Evolutionary conservation across 2,888 invertebrate species (phyloP).

Genomic region (Nowickia ferox): DNA sequence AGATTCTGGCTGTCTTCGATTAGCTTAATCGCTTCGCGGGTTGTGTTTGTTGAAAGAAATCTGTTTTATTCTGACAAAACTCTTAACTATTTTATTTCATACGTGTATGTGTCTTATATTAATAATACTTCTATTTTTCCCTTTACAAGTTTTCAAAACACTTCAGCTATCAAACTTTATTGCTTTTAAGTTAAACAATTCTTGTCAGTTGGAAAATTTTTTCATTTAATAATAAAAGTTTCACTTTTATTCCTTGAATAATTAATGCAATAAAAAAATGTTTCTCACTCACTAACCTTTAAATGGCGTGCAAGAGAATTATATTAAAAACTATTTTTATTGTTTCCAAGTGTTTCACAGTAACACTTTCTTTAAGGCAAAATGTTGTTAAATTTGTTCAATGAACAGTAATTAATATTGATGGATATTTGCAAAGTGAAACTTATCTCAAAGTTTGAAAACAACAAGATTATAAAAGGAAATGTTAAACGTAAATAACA

Average conservation of each 20-base stretch:
- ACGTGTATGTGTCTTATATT: too few relatives aligned
- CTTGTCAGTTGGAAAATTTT: neutral
- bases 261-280: constrained; percentile 5
- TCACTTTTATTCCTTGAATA: neutral
- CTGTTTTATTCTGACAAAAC: too few relatives aligned
- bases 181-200: neutral
- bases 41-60: too few relatives aligned
- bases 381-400: constrained; percentile 22
- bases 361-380: neutral
- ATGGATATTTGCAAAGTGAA: neutral
- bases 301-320: neutral
- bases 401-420: constrained; percentile 37
- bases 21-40: too few relatives aligned
- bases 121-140: too few relatives aligned
- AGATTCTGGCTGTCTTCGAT: too few relatives aligned
- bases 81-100: too few relatives aligned
- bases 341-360: neutral
- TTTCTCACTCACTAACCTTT: neutral
- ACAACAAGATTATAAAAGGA: neutral
- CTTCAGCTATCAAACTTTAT: neutral
- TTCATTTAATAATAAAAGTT: constrained; percentile 6
- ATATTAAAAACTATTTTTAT: neutral
- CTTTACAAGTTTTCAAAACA: too few relatives aligned
- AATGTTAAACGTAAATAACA: neutral
- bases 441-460: neutral